Evolutionary conservation across 2,888 invertebrate species (phyloP).

Genomic region (Ditylenchus weischeri): DNA sequence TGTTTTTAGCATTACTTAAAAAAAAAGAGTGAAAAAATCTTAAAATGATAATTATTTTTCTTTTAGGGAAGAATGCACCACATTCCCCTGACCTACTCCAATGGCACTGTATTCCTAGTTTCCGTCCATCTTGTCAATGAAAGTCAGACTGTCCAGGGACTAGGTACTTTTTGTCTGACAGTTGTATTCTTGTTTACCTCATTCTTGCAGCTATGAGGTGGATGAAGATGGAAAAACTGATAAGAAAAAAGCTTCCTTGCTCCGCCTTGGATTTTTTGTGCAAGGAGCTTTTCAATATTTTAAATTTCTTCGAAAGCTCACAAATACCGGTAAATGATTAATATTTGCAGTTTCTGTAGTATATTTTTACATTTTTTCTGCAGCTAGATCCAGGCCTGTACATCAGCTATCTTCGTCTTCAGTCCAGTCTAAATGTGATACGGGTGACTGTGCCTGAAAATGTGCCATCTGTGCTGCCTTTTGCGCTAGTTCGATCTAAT

Average conservation of each 20-base stretch:
- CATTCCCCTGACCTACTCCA: slow-evolving; percentile 79
- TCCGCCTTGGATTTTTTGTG: slow-evolving; percentile 76
- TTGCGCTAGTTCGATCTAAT: slow-evolving; percentile 86
- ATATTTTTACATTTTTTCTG: no score
- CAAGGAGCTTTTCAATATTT: slow-evolving; percentile 76
- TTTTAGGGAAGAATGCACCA: slow-evolving; percentile 79
- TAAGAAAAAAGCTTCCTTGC: slow-evolving; percentile 64
- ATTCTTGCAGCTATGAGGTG: slow-evolving; percentile 81
- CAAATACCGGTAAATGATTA: slow-evolving; percentile 66
- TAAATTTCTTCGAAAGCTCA: slow-evolving; percentile 75
- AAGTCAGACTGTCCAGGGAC: slow-evolving; percentile 63
- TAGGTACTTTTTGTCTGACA: slow-evolving; percentile 6
- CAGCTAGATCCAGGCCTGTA: slow-evolving; percentile 79
- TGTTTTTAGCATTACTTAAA: not conserved
- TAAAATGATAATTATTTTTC: slow-evolving; percentile 41
- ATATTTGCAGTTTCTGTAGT: no score
- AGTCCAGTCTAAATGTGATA: slow-evolving; percentile 69
- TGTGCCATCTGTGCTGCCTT: slow-evolving; percentile 89
- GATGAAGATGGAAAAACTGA: slow-evolving; percentile 81
- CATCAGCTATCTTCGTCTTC: slow-evolving; percentile 90
- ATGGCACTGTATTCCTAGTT: slow-evolving; percentile 84
- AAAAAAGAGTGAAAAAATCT: no score
- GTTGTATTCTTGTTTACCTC: not conserved
- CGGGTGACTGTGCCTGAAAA: slow-evolving; percentile 81
- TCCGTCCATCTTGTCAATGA: slow-evolving; percentile 78